These are phyloP conservation scores for Ennomos fuscantarius DNA, from an alignment of 2,888 invertebrate genomes.

Conservation along the genomic window DNA sequence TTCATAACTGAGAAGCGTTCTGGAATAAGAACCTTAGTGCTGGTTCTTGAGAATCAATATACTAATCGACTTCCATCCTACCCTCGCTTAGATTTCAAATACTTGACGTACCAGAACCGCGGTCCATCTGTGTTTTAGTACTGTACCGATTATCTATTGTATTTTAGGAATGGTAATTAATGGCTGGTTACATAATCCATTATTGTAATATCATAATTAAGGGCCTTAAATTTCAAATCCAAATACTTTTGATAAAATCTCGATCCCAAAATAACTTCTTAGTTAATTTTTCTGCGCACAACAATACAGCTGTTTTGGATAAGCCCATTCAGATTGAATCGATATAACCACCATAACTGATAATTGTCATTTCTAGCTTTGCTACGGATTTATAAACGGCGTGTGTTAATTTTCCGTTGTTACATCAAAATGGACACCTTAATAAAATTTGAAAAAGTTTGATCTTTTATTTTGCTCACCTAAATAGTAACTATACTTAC, in stretches of 20 bases:
- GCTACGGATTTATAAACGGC: conserved; percentile 78
- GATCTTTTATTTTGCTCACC: conserved; percentile 40
- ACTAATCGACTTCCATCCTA: conserved; percentile 35
- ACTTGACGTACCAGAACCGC: conserved; percentile 27
- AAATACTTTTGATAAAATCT: conserved; percentile 19
- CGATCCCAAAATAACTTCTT: conserved; percentile 35
- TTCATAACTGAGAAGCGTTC: no score
- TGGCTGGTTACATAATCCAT: conserved; percentile 31
- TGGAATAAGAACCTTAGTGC: no score
- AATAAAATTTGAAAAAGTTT: conserved; percentile 71
- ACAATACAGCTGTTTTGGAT: conserved; percentile 42
- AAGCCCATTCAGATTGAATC: conserved; percentile 49
- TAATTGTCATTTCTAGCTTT: conserved; percentile 75
- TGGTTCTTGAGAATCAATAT: not conserved
- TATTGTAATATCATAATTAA: conserved; percentile 17
- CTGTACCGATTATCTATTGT: conserved; percentile 34
- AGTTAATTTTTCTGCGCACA: conserved; percentile 54
- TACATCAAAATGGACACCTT: conserved; percentile 77
- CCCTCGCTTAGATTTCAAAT: conserved; percentile 27
- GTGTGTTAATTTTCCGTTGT: conserved; percentile 76
- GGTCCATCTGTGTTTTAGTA: conserved; percentile 32
- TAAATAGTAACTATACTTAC: conserved; percentile 2
- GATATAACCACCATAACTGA: conserved; percentile 59
- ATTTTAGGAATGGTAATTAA: conserved; percentile 36
- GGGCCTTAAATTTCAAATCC: conserved; percentile 17